Conservation (phyloP, 2,888 invertebrate genomes). For the Rhagonycha fulva region DNA sequence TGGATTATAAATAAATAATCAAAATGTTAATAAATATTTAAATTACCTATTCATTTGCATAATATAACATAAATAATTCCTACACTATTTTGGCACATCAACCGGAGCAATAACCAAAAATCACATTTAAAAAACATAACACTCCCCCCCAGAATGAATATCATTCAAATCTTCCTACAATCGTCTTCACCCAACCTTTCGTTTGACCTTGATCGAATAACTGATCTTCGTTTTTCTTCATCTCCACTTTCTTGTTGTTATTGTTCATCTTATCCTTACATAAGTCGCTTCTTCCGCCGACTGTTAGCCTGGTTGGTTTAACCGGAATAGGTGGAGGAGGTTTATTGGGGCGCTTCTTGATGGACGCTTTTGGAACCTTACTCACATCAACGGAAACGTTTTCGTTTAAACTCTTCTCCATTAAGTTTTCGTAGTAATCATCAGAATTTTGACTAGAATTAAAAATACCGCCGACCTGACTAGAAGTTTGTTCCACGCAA, state of each 20-base stretch:
- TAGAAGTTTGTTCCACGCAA: conserved; percentile 28
- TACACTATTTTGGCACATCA: conserved; percentile 1
- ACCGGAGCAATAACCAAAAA: conserved; percentile 2
- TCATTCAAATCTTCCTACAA: conserved; percentile 74
- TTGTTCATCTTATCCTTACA: conserved; percentile 11
- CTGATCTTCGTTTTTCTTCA: conserved; percentile 9
- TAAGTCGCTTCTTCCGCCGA: conserved; percentile 6
- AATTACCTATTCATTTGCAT: not conserved
- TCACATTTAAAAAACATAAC: conserved; percentile 5
- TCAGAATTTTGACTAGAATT: conserved; percentile 51
- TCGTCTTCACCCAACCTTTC: conserved; percentile 75
- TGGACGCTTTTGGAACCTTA: not conserved
- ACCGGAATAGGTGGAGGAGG: conserved; percentile 69
- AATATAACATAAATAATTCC: not conserved
- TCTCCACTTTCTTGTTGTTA: conserved; percentile 6
- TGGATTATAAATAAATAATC: conserved; percentile 3
- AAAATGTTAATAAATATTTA: conserved; percentile 9
- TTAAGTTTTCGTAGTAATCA: conserved; percentile 51
- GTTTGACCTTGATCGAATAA: conserved; percentile 49
- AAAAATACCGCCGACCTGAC: conserved; percentile 31
- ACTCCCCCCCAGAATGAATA: conserved; percentile 29
- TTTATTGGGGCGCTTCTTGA: conserved; percentile 52
- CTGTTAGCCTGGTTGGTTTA: conserved; percentile 57
- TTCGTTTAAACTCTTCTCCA: conserved; percentile 50
- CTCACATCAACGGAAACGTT: conserved; percentile 31